Conservation (phyloP, 2,888 invertebrate species). For the Ichneumon xanthorius region DNA sequence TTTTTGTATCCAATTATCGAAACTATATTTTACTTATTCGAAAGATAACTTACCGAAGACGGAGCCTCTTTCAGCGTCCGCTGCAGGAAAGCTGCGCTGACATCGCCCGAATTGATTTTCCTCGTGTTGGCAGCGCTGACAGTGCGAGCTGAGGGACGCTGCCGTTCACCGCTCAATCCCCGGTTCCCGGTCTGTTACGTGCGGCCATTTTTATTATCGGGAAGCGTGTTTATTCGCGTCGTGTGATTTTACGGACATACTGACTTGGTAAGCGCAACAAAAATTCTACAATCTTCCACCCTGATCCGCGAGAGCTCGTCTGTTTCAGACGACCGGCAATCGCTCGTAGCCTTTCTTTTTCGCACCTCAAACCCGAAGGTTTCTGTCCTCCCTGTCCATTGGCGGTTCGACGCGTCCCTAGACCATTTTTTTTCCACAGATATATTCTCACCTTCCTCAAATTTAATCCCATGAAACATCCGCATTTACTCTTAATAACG, state of each 20-base stretch:
- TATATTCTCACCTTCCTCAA: background rate
- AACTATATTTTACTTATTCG: background rate
- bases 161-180: conserved; percentile 35
- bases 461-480: conserved; percentile 62
- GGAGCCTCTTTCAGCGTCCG: background rate
- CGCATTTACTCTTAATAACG: conserved; percentile 50
- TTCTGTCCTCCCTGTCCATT: conserved; percentile 4
- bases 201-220: conserved; percentile 79
- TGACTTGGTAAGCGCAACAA: conserved; percentile 78
- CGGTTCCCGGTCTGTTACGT: conserved; percentile 69
- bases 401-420: conserved; percentile 17
- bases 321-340: background rate
- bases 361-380: background rate
- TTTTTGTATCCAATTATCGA: background rate
- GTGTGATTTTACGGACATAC: conserved; percentile 75
- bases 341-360: background rate
- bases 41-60: background rate
- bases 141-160: conserved; percentile 53
- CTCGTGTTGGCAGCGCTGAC: conserved; percentile 67
- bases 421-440: background rate
- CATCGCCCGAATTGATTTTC: conserved; percentile 16
- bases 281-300: conserved; percentile 4
- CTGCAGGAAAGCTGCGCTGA: conserved; percentile 36
- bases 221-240: conserved; percentile 78
- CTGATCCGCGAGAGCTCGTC: background rate